Percentiles rank a stretch among this genome's conserved stretches.
Conservation (phyloP, 1,140 invertebrate genomes). For the Leptopilina boulardi region DNA sequence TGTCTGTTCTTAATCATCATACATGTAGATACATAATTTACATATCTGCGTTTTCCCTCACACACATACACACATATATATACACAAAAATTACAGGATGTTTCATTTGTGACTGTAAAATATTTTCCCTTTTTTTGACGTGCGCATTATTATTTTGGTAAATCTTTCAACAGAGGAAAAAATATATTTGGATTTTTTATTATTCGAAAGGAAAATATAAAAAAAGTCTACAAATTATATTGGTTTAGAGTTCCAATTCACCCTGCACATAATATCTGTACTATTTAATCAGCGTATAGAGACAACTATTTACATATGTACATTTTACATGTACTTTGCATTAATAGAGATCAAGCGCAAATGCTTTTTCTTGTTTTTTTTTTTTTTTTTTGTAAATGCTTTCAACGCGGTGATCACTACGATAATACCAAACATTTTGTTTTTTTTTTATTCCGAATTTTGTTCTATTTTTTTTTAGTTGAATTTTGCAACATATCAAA, state of each 20-base stretch:
- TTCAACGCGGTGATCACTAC: conserved; percentile 30
- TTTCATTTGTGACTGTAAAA: not conserved
- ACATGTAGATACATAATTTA: conserved; percentile 67
- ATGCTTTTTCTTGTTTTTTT: conserved; percentile 44
- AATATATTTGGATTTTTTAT: not conserved
- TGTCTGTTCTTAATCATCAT: conserved; percentile 54
- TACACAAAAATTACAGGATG: conserved; percentile 43
- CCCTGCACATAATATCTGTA: conserved; percentile 45
- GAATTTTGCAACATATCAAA: too few relatives aligned
- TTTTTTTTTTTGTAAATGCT: conserved; percentile 47
- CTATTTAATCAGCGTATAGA: conserved; percentile 43
- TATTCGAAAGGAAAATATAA: not conserved
- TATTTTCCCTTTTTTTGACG: not conserved
- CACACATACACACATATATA: conserved; percentile 49
- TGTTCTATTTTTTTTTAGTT: not conserved
- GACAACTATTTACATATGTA: conserved; percentile 70
- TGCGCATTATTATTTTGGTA: not conserved
- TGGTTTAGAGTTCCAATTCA: conserved; percentile 15
- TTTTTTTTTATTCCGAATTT: not conserved
- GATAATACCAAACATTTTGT: not conserved
- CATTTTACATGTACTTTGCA: conserved; percentile 54
- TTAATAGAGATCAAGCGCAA: conserved; percentile 68
- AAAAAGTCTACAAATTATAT: not conserved
- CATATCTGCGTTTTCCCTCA: conserved; percentile 56
- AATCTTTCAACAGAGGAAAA: not conserved